A percentile compares a stretch with the other conserved stretches of the same genome.
phyloP scores from a whole-genome alignment of 2,113 vertebrate genomes.

The Pseudorectes ferrugineus region DNA sequence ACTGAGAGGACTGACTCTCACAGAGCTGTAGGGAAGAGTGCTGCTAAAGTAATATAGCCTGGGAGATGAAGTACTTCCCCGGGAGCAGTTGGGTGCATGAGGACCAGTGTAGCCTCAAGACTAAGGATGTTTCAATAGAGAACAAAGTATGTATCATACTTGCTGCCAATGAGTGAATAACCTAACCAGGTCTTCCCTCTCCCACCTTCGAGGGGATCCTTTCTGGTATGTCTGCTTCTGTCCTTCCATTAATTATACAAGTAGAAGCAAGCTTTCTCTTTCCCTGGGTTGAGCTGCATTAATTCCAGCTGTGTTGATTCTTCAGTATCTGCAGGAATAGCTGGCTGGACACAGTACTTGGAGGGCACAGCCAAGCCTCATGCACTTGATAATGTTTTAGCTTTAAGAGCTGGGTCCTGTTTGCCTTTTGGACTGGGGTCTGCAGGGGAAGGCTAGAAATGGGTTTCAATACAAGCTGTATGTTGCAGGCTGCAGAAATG shows the following conservation, averaged over 20 bases:
- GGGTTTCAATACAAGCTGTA: not conserved
- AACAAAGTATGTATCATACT: not conserved
- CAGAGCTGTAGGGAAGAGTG: not conserved
- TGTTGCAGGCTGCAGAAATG: rapidly evolving
- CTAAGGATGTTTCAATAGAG: not conserved
- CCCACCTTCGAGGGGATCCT: not conserved
- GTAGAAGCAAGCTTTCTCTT: not conserved
- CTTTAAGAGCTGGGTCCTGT: not conserved
- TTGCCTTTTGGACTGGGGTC: not conserved
- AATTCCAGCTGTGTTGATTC: not conserved
- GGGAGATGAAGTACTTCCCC: not conserved
- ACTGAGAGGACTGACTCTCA: not conserved
- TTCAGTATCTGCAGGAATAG: not conserved
- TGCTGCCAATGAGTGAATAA: not conserved
- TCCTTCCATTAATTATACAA: not conserved
- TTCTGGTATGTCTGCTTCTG: not conserved
- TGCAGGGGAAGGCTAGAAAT: not conserved
- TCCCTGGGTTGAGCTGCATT: not conserved
- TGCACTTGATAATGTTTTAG: not conserved
- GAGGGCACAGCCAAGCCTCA: not conserved
- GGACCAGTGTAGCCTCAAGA: not conserved
- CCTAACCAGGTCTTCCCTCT: not conserved
- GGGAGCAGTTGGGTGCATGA: not conserved
- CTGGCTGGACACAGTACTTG: not conserved
- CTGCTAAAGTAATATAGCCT: not conserved